Percentiles rank a stretch among this genome's conserved stretches.
Conservation (phyloP, 2,888 invertebrate species). For the Perithous albicinctus region DNA sequence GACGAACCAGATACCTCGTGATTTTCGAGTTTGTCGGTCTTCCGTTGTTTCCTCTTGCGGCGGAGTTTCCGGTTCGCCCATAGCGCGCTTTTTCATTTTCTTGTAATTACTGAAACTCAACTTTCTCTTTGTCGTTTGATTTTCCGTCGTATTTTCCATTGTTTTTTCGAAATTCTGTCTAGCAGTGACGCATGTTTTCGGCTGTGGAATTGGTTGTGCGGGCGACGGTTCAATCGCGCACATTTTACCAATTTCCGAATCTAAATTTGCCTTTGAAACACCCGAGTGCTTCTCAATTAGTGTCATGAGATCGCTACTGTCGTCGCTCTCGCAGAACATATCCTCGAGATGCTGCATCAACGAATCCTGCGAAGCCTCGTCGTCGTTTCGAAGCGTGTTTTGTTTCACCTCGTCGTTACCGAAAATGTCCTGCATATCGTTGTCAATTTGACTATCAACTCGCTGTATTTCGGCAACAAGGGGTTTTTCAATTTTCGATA, state of each 20-base stretch:
- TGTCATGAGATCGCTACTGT: slow-evolving; percentile 78
- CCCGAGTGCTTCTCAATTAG: slow-evolving; percentile 79
- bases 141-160: slow-evolving; percentile 20
- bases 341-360: slow-evolving; percentile 79
- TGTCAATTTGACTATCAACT: slow-evolving; percentile 42
- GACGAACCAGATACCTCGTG: slow-evolving; percentile 79
- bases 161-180: slow-evolving; percentile 42
- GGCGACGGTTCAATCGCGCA: slow-evolving; percentile 69
- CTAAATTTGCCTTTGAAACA: slow-evolving; percentile 75
- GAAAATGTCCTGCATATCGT: slow-evolving; percentile 65
- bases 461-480: background rate
- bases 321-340: slow-evolving; percentile 81
- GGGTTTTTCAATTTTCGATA: background rate
- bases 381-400: slow-evolving; percentile 63
- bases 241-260: slow-evolving; percentile 76
- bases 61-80: slow-evolving; percentile 59
- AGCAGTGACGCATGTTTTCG: background rate
- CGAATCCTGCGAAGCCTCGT: slow-evolving; percentile 78
- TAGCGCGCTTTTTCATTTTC: slow-evolving; percentile 69
- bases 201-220: background rate
- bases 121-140: slow-evolving; percentile 67
- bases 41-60: slow-evolving; percentile 64
- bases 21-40: slow-evolving; percentile 72
- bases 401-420: slow-evolving; percentile 53
- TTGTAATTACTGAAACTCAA: slow-evolving; percentile 76